A percentile compares a stretch with the other conserved stretches of the same genome.
These are phyloP conservation scores for Acanthurus lineatus DNA, from an alignment of 2,797 vertebrate genomes.

Conservation along the genomic window DNA sequence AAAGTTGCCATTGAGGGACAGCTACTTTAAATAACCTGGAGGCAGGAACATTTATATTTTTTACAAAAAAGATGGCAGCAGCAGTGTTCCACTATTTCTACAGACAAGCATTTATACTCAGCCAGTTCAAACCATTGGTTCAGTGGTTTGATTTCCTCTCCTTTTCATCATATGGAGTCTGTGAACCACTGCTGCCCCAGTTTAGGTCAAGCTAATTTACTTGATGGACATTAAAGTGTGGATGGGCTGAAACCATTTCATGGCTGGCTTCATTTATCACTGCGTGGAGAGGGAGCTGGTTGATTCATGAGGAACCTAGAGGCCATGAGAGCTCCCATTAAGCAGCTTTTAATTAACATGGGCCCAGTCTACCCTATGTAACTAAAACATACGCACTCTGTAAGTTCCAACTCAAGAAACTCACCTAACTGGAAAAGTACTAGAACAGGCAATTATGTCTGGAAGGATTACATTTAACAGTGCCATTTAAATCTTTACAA, in stretches of 20 bases:
- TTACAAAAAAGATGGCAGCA: not conserved
- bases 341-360: conserved; percentile 80
- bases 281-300: conserved; percentile 39
- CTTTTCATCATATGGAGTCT: conserved; percentile 29
- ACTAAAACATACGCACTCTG: conserved; percentile 59
- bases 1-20: conserved; percentile 1
- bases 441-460: conserved; percentile 30
- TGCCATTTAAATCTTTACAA: conserved; percentile 7
- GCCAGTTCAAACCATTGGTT: conserved; percentile 28
- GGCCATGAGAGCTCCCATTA: conserved; percentile 74
- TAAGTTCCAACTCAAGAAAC: conserved; percentile 38
- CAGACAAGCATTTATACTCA: conserved; percentile 14
- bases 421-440: conserved; percentile 47
- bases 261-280: conserved; percentile 79
- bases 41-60: not conserved
- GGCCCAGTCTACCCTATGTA: conserved; percentile 55
- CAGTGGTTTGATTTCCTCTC: conserved; percentile 19
- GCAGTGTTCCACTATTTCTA: not conserved
- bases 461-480: conserved; percentile 8
- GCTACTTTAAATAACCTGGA: conserved; percentile 9
- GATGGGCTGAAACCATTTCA: conserved; percentile 76
- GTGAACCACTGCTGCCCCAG: conserved; percentile 52
- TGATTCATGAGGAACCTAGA: conserved; percentile 76
- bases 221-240: conserved; percentile 71
- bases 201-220: conserved; percentile 72